phyloP scores from a whole-genome alignment of 2,113 vertebrate genomes.

The Ancistrus triradiatus region DNA sequence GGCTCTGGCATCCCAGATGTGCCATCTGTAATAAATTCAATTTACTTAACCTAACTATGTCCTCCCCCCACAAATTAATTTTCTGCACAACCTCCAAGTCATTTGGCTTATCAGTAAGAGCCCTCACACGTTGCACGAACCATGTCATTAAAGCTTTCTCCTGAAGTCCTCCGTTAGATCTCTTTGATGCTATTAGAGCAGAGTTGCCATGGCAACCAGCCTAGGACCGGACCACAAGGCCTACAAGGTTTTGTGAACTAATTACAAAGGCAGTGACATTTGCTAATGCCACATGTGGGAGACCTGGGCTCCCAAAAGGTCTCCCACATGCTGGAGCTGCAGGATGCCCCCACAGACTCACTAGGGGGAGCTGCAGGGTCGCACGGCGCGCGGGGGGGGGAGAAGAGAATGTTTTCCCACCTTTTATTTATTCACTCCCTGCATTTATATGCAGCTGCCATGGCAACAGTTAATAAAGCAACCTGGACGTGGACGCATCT shows the following conservation, averaged over 20 bases:
- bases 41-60: too few relatives aligned
- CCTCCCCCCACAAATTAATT: too few relatives aligned
- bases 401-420: neutral
- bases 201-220: constrained; percentile 42
- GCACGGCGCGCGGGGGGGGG: neutral
- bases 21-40: too few relatives aligned
- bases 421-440: constrained; percentile 5
- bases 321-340: neutral
- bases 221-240: constrained; percentile 4
- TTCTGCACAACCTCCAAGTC: too few relatives aligned
- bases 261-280: constrained; percentile 48
- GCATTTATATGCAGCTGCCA: constrained; percentile 27
- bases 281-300: constrained; percentile 33
- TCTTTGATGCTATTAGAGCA: constrained; percentile 18
- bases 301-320: neutral
- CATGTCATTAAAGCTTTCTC: constrained; percentile 18
- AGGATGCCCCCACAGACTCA: constrained; percentile 7
- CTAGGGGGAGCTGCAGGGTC: constrained; percentile 40
- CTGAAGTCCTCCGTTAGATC: neutral
- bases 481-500: neutral
- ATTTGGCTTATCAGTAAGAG: too few relatives aligned
- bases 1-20: too few relatives aligned
- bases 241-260: constrained; percentile 28
- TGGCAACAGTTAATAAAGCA: constrained; percentile 23
- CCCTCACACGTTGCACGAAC: neutral